Evolutionary conservation across 2,888 invertebrate species (phyloP).

Genomic region (Thymelicus lineola): DNA sequence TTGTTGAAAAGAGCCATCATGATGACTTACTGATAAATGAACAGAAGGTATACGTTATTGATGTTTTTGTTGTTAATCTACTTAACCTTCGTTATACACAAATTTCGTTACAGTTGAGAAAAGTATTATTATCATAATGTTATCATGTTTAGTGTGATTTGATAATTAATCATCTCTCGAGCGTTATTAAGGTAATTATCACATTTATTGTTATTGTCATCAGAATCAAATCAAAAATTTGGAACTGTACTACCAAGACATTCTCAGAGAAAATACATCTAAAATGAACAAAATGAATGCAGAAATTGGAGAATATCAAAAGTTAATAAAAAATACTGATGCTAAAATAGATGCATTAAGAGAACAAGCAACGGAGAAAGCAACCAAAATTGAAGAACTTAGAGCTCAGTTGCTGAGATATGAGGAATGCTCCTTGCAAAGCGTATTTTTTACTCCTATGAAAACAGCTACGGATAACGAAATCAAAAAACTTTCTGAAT

Average conservation of each 20-base stretch:
- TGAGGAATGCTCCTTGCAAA: conserved; percentile 78
- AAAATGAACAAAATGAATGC: conserved; percentile 78
- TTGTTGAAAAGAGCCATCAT: conserved; percentile 86
- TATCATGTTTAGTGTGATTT: too few species aligned
- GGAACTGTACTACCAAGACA: conserved; percentile 78
- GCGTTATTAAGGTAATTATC: not conserved
- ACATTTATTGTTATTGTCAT: conserved; percentile 46
- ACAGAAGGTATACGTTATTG: conserved; percentile 78
- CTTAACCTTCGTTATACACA: too few species aligned
- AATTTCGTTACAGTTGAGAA: too few species aligned
- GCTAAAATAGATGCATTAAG: conserved; percentile 79
- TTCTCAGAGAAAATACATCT: conserved; percentile 74
- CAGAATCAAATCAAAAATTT: conserved; percentile 80
- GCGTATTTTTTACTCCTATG: conserved; percentile 80
- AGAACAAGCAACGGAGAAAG: conserved; percentile 75
- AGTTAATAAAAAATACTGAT: conserved; percentile 75
- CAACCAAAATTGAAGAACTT: conserved; percentile 76
- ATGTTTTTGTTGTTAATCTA: too few species aligned
- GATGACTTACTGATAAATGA: conserved; percentile 87
- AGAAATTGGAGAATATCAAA: conserved; percentile 71
- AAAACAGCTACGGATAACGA: conserved; percentile 87
- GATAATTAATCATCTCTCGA: too few species aligned
- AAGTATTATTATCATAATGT: too few species aligned
- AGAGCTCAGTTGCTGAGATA: conserved; percentile 74
- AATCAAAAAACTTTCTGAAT: conserved; percentile 84